Evolutionary conservation across 2,888 invertebrate species (phyloP).

Genomic region (Margaritifera margaritifera): DNA sequence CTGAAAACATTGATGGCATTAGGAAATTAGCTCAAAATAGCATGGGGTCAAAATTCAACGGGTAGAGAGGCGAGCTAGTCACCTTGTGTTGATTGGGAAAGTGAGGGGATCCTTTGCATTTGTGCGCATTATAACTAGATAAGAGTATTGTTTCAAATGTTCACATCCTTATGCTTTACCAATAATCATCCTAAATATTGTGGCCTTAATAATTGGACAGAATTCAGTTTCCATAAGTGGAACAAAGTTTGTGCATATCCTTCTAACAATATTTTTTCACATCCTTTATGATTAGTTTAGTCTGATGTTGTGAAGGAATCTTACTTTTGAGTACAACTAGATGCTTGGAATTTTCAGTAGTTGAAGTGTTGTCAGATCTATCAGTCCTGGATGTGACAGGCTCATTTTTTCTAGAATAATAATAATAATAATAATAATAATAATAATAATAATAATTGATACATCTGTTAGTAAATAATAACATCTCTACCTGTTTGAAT

Average conservation of each 20-base stretch:
- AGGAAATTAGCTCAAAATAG: background rate
- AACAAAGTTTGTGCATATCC: too few relatives aligned
- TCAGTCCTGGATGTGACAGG: conserved; percentile 31
- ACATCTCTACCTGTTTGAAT: too few relatives aligned
- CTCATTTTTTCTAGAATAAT: conserved; percentile 10
- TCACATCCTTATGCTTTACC: background rate
- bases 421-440: background rate
- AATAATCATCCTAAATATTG: background rate
- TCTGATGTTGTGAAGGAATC: conserved; percentile 3
- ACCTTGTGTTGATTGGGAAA: too few relatives aligned
- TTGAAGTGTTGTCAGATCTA: conserved; percentile 33
- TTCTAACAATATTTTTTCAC: background rate
- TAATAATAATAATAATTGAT: too few relatives aligned
- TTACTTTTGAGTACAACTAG: conserved; percentile 52
- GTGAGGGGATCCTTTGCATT: too few relatives aligned
- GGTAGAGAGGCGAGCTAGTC: too few relatives aligned
- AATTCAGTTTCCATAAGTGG: too few relatives aligned
- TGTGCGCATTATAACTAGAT: too few relatives aligned
- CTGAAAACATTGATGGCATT: background rate
- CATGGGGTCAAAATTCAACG: too few relatives aligned
- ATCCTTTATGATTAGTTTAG: too few relatives aligned
- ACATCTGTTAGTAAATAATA: too few relatives aligned
- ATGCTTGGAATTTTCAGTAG: conserved; percentile 46
- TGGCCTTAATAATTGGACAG: background rate
- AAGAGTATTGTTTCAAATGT: background rate